Percentiles rank a stretch among this genome's conserved stretches.
Evolutionary conservation across 2,888 invertebrate species (phyloP).

Genomic region (Salpingus planirostris): DNA sequence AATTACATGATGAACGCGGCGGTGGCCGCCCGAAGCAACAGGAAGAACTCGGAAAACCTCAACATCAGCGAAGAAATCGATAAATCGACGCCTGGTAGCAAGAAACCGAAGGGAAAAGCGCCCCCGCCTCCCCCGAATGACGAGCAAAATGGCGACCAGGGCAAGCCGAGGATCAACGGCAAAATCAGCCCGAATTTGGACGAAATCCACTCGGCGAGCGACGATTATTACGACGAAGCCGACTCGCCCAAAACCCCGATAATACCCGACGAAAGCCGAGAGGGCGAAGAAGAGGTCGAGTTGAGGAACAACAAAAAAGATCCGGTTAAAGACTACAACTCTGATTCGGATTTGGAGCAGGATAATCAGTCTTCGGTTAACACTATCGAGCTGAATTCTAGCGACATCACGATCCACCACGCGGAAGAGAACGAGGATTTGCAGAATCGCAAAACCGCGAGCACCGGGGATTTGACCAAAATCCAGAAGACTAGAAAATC

Average conservation of each 20-base stretch:
- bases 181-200: constrained; percentile 39
- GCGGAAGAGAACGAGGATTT: constrained; percentile 53
- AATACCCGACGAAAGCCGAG: no score
- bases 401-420: constrained; percentile 67
- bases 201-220: constrained; percentile 46
- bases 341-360: constrained; percentile 47
- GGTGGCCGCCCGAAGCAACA: constrained; percentile 57
- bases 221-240: constrained; percentile 31
- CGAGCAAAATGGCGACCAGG: constrained; percentile 11
- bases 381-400: constrained; percentile 64
- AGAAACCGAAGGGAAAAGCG: constrained; percentile 64
- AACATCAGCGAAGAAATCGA: constrained; percentile 26
- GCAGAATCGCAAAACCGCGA: constrained; percentile 64
- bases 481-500: constrained; percentile 47
- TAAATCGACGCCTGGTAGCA: constrained; percentile 44
- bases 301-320: constrained; percentile 7
- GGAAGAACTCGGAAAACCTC: constrained; percentile 46
- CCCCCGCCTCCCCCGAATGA: constrained; percentile 56
- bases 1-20: constrained; percentile 65
- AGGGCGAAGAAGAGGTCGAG: constrained; percentile 11
- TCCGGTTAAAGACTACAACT: constrained; percentile 32
- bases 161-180: background rate
- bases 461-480: constrained; percentile 68
- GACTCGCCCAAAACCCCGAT: constrained; percentile 1
- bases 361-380: constrained; percentile 44